phyloP scores from a whole-genome alignment of 2,888 invertebrate species.

The Malthinus seriepunctatus region DNA sequence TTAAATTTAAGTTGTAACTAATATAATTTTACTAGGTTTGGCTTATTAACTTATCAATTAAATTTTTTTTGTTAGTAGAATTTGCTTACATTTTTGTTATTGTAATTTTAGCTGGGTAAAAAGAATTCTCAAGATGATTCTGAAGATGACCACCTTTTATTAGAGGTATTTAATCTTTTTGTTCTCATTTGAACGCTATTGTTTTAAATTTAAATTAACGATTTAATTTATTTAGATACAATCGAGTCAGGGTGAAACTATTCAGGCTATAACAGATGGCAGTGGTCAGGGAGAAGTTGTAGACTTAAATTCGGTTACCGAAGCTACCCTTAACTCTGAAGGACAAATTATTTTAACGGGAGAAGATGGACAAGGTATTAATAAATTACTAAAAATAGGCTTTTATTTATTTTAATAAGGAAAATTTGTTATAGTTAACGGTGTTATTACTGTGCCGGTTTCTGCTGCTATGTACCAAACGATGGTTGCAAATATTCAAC shows the following conservation, averaged over 20 bases:
- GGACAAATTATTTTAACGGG: conserved; percentile 94
- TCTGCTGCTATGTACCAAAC: conserved; percentile 96
- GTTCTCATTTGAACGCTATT: conserved; percentile 3
- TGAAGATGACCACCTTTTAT: conserved; percentile 22
- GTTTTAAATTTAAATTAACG: conserved; percentile 10
- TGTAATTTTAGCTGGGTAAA: conserved; percentile 30
- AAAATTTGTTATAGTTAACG: conserved; percentile 68
- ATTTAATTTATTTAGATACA: conserved; percentile 59
- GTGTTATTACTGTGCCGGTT: conserved; percentile 94
- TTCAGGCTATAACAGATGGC: conserved; percentile 77
- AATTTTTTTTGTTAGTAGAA: conserved; percentile 20
- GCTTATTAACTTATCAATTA: no score
- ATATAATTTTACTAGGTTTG: background rate
- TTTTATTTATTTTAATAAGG: no score
- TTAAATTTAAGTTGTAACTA: no score
- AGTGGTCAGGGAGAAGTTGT: conserved; percentile 80
- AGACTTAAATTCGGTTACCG: conserved; percentile 86
- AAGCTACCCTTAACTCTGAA: conserved; percentile 88
- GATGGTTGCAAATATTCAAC: conserved; percentile 89
- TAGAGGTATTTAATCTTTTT: conserved; percentile 18
- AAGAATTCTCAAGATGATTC: conserved; percentile 20
- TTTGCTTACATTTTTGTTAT: conserved; percentile 24
- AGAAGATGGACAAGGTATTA: conserved; percentile 88
- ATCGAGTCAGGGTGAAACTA: conserved; percentile 63
- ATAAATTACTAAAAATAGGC: background rate